Evolutionary conservation across 1,140 invertebrate genomes (phyloP), one percentile per base, ranked within the genome.

Genomic region (Leptopilina clavipes): DNA sequence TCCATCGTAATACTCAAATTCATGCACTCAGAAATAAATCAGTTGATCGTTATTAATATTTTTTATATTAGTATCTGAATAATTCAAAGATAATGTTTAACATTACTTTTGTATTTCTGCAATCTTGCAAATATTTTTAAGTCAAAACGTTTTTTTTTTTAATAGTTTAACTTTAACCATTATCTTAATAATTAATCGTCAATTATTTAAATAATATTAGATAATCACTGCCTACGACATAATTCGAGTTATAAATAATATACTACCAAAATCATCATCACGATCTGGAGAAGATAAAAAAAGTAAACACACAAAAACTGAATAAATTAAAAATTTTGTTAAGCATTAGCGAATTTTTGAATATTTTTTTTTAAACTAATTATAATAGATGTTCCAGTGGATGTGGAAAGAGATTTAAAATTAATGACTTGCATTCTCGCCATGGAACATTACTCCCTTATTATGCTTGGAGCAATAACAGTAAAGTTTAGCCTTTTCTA

Each of bases 381-480:
- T 40, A 40, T 40, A 40, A 74, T 56, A 88, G 86, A 8, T 14
- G 59, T 87, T 7, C 81, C 89, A 12, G 3, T 79, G 5, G 80
- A 86, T 17, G 81, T 90, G 1, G 86, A 90, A 70, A 88, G 88
- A 19, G 89, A 90, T 72, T 79, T 91, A 8, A 90, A 89, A 73
- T 75, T 91, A 14, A 89, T 91, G 81, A 89, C 85, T 7, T 90
- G 88, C 1, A 89, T 90, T 45, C 80, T 91, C 12, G 86, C 86
- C 70, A 89, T 91, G 22, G 89, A 91, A 43, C 90, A 91, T 78
- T 89, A 89, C 56, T 88, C 87, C 2, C 74, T 90, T 37, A 87
- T 91, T 31, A 85, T 89, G 77, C 75, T 91, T 1, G 90, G 89
- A 37, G 86, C 87, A 6, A 86, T 90, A 11, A 88, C 86, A 45